Conservation (phyloP, 2,888 invertebrate species). For the Agrochola macilenta region DNA sequence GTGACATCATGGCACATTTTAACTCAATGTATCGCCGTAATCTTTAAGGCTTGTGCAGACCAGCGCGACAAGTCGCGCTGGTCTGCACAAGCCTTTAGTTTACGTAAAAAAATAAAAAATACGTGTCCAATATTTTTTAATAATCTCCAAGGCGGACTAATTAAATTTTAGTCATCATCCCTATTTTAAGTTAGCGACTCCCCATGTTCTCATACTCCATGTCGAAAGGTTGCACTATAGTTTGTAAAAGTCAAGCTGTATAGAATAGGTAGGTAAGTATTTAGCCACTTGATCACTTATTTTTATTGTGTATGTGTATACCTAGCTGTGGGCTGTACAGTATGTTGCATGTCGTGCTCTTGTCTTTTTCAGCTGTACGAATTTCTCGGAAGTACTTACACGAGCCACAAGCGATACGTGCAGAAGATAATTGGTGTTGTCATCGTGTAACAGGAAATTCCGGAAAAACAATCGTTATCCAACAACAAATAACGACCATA, state of each 20-base stretch:
- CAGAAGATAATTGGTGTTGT: slow-evolving; percentile 32
- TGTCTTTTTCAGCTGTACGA: slow-evolving; percentile 1
- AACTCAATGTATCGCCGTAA: too few relatives aligned
- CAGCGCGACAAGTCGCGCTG: too few relatives aligned
- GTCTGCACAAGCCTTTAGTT: too few relatives aligned
- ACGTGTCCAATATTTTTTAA: too few relatives aligned
- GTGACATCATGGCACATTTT: too few relatives aligned
- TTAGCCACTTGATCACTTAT: not conserved
- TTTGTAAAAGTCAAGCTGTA: not conserved
- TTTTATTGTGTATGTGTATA: not conserved
- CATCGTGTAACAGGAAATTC: not conserved
- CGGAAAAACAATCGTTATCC: slow-evolving; percentile 18
- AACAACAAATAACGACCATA: slow-evolving; percentile 11
- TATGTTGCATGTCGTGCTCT: not conserved
- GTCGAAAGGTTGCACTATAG: not conserved
- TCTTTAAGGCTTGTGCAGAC: too few relatives aligned
- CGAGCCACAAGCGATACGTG: not conserved
- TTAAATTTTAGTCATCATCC: too few relatives aligned
- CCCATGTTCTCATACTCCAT: not conserved
- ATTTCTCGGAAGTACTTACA: slow-evolving; percentile 1
- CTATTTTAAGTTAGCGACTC: not conserved
- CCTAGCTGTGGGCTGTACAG: not conserved
- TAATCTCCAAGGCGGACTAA: too few relatives aligned
- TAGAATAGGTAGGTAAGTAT: not conserved
- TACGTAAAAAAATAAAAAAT: too few relatives aligned